A percentile compares a stretch with the other conserved stretches of the same genome.
Conservation (phyloP, 2,888 invertebrate species). For the Drosophila imparisetae region DNA sequence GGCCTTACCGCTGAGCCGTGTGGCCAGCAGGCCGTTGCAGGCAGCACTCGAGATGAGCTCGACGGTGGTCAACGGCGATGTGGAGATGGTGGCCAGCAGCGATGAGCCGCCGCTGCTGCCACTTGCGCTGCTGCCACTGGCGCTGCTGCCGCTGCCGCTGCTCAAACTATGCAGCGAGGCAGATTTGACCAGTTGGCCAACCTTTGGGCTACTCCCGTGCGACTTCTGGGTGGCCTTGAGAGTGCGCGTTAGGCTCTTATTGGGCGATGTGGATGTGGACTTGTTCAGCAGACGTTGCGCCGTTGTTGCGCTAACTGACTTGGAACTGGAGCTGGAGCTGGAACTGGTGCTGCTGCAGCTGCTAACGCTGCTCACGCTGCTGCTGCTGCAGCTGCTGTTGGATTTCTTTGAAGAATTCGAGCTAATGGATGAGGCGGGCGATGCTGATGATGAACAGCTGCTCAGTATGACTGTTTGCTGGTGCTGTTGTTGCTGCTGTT, state of each 20-base stretch:
- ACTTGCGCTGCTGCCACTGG: conserved; percentile 38
- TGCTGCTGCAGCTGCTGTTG: conserved; percentile 67
- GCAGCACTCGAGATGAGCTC: conserved; percentile 82
- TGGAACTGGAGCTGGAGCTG: conserved; percentile 57
- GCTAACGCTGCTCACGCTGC: conserved; percentile 56
- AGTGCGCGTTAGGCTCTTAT: conserved; percentile 69
- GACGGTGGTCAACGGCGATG: conserved; percentile 79
- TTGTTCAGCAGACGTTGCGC: conserved; percentile 68
- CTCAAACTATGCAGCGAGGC: conserved; percentile 79
- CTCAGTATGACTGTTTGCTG: conserved; percentile 64
- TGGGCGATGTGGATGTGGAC: conserved; percentile 65
- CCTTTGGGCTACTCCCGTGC: conserved; percentile 57
- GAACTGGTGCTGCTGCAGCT: conserved; percentile 60
- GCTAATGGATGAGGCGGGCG: conserved; percentile 82
- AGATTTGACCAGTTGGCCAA: conserved; percentile 78
- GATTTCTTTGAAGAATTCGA: conserved; percentile 82
- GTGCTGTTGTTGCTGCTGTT: conserved; percentile 52
- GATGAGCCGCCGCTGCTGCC: conserved; percentile 70
- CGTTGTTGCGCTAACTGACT: conserved; percentile 55
- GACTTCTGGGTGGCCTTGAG: conserved; percentile 73
- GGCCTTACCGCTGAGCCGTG: conserved; percentile 82
- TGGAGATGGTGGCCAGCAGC: conserved; percentile 82
- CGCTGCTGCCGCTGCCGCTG: conserved; percentile 66
- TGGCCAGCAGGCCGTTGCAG: conserved; percentile 83
- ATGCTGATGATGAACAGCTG: conserved; percentile 76